A percentile compares a stretch with the other conserved stretches of the same genome.
phyloP scores from a whole-genome alignment of 2,888 invertebrate genomes.

The Acanthosepion pharaonis region DNA sequence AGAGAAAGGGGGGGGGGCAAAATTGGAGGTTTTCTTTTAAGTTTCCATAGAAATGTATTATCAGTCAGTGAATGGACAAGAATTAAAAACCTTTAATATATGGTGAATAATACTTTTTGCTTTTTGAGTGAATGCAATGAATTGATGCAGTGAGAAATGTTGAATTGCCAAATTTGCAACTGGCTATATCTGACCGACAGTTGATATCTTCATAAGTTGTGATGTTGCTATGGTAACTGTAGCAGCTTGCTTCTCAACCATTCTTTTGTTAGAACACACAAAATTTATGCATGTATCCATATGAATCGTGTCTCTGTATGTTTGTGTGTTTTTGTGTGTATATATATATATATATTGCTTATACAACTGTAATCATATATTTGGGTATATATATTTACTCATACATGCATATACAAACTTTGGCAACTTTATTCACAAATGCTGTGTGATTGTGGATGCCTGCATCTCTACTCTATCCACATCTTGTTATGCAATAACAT shows the following conservation, averaged over 20 bases:
- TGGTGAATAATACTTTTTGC: not conserved
- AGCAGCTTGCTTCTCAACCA: not conserved
- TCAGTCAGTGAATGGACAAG: not conserved
- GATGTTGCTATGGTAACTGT: not conserved
- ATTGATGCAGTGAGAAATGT: not conserved
- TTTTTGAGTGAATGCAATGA: not conserved
- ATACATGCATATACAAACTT: too few relatives aligned
- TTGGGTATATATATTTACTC: too few relatives aligned
- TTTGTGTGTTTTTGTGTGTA: too few relatives aligned
- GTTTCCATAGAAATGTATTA: not conserved
- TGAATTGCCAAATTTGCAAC: conserved; percentile 9
- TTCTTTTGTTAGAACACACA: not conserved
- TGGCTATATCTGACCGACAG: not conserved
- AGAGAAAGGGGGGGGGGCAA: not conserved
- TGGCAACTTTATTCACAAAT: too few relatives aligned
- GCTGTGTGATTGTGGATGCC: too few relatives aligned
- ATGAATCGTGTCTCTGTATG: too few relatives aligned
- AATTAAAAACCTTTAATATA: not conserved
- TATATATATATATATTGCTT: too few relatives aligned
- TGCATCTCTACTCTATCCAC: too few relatives aligned
- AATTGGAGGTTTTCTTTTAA: not conserved
- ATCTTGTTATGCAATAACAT: too few relatives aligned
- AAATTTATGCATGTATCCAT: not conserved
- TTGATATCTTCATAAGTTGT: not conserved
- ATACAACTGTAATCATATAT: too few relatives aligned